Base-by-base conservation (phyloP, 2,113 vertebrate species). In the Poecile atricapillus region DNA sequence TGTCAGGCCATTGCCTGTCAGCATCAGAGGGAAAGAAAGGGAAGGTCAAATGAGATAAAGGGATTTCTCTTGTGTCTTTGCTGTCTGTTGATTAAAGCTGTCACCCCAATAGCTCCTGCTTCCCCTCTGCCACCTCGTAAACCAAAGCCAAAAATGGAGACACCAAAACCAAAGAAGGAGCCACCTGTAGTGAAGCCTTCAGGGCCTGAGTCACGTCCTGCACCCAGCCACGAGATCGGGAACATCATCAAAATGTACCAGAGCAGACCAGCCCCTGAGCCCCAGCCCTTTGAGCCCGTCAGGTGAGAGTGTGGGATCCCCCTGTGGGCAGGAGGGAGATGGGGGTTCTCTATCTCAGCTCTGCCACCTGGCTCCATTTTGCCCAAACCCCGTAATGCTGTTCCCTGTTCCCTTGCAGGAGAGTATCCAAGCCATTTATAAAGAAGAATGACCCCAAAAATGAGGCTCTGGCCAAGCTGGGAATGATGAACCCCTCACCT, bases 201-300 rank as follows among this genome's bases (percentile, higher is more conserved):
- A 2, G 77, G 83, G 27, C 44, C 81, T 0, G 8, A 44, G 3
- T 4, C 64, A 0, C 96, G 59, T n/a, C 82, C 90, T 6, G 88
- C 97, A 60, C 99, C 99, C 65, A 99, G 98, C 93, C 98, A 77
- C 25, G 98, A 98, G 79, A 99, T 99, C 16, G 90, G 97, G 25
- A 98, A 99, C 37, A 99, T 99, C 95, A 99, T 99, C 97, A 99
- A 98, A 78, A 97, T 96, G 97, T 99, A 98, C 95, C 99, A 99
- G 97, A 99, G 91, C 94, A 97, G 98, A 23, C 98, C 98, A 1
- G 69, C 69, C 49, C 97, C 97, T 0, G 97, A 98, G 39, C 98
- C 98, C 1, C 94, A 97, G 93, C 96, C 98, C 3, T 94, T 98
- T 1, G 50, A 98, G 95, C 98, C 99, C 1, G 6, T 88, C 85